Conservation (phyloP, 2,888 invertebrate genomes). For the Drosophila barbarae region DNA sequence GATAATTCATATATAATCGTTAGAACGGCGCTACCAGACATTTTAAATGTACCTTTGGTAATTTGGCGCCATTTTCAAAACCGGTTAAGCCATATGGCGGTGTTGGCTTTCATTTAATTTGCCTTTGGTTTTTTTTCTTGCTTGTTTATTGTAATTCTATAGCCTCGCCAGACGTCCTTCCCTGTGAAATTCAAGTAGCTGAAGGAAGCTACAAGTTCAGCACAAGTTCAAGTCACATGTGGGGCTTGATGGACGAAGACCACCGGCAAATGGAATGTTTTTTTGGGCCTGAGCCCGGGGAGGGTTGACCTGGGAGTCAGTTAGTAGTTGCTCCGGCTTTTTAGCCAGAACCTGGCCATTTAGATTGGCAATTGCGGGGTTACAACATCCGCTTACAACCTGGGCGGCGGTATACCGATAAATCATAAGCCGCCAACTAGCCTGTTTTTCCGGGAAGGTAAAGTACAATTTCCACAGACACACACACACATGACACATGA, state of each 20-base stretch:
- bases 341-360: conserved; percentile 59
- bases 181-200: conserved; percentile 63
- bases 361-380: conserved; percentile 53
- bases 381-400: conserved; percentile 67
- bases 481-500: conserved; percentile 59
- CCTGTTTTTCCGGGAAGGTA: conserved; percentile 56
- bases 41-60: neutral
- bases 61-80: conserved; percentile 33
- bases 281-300: conserved; percentile 16
- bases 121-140: neutral
- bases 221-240: conserved; percentile 58
- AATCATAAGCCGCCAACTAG: conserved; percentile 46
- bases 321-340: conserved; percentile 12
- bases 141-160: conserved; percentile 52
- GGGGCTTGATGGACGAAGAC: conserved; percentile 52
- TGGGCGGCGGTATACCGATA: conserved; percentile 41
- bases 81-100: conserved; percentile 28
- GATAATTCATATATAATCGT: neutral
- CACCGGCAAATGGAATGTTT: conserved; percentile 45
- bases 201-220: conserved; percentile 60
- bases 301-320: conserved; percentile 5
- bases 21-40: conserved; percentile 1
- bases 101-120: conserved; percentile 42
- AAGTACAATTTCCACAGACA: conserved; percentile 40
- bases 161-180: conserved; percentile 54